Evolutionary conservation across 2,888 invertebrate species (phyloP).

Genomic region (Ptilodon capucinus): DNA sequence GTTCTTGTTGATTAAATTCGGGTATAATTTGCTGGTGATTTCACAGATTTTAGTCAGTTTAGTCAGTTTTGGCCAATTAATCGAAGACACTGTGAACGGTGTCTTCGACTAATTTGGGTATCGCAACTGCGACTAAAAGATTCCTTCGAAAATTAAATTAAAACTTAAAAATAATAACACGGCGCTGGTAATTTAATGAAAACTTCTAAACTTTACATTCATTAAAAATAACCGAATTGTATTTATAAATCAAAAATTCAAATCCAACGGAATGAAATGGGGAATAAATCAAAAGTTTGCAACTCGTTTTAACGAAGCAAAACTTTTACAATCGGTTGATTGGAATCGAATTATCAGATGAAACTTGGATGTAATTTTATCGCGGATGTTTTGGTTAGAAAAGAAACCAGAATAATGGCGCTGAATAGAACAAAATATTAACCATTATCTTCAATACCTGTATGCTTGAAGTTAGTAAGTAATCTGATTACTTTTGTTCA

Average conservation of each 20-base stretch:
- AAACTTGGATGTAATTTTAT: neutral
- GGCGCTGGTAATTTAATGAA: neutral
- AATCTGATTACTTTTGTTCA: no score
- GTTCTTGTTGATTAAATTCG: no score
- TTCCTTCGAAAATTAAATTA: neutral
- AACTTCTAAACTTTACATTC: neutral
- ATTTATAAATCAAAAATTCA: constrained; percentile 1
- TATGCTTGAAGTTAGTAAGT: no score
- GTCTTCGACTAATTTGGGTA: no score
- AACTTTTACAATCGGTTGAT: constrained; percentile 1
- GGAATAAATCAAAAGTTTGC: constrained; percentile 1
- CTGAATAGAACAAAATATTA: no score
- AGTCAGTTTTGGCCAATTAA: no score
- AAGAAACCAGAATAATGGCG: neutral
- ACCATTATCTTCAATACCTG: no score
- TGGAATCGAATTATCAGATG: neutral
- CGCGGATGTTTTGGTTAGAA: neutral
- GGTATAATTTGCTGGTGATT: no score
- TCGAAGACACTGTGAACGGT: no score
- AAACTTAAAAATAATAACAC: neutral
- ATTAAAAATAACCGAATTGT: neutral
- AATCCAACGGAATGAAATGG: neutral
- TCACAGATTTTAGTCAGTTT: no score
- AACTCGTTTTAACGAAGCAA: constrained; percentile 1
- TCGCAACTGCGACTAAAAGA: no score